Evolutionary conservation across 2,113 vertebrate genomes (phyloP).

Genomic region (Lathamus discolor): DNA sequence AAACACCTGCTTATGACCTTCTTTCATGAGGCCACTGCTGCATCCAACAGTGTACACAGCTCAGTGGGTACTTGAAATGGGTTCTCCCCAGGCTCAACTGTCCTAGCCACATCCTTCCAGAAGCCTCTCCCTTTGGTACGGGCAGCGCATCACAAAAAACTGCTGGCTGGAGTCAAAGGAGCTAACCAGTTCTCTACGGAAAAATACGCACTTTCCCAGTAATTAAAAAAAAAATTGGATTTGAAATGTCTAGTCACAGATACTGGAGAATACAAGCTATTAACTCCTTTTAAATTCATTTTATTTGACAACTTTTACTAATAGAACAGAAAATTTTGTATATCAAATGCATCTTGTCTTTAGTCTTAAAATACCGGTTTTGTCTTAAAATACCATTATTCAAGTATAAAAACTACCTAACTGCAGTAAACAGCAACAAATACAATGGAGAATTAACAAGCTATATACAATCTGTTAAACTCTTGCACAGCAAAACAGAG

Average conservation of each 20-base stretch:
- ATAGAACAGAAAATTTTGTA: neutral
- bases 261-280: neutral
- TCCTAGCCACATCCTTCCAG: conserved; percentile 7
- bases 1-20: neutral
- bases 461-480: neutral
- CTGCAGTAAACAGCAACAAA: neutral
- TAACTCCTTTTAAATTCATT: neutral
- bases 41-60: neutral
- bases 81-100: neutral
- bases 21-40: neutral
- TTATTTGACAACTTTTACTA: neutral
- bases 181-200: neutral
- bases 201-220: neutral
- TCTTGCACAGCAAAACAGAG: neutral
- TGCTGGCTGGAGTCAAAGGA: neutral
- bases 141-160: neutral
- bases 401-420: neutral
- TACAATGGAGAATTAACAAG: neutral
- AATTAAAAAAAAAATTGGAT: neutral
- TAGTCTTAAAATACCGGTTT: neutral
- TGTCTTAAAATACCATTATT: neutral
- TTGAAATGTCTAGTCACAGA: neutral
- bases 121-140: neutral
- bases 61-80: neutral
- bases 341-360: neutral